Evolutionary conservation across 2,113 vertebrate genomes (phyloP), one percentile per base, ranked within the genome.

Genomic region (Rhinopomastus cyanomelas): DNA sequence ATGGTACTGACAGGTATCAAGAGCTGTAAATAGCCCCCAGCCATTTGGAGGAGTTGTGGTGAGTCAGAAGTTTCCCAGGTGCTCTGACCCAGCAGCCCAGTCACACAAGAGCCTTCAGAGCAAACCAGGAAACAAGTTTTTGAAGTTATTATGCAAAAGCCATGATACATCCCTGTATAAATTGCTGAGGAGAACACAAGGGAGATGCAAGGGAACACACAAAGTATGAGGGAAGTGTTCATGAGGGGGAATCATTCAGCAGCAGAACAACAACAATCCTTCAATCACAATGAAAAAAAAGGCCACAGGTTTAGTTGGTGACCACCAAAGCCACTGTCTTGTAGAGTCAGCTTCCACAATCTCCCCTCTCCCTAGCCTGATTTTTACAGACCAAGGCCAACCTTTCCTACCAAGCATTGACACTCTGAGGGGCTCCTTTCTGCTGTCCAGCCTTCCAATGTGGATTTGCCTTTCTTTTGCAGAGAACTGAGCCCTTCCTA

Each of bases 191-290:
- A 69, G 73, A 91, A 82, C 4, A 4, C 39, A 87, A 85, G 32
- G 39, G 56, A 91, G 60, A 87, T 82, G 79, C 30, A 52, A 7
- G 9, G 46, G 52, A 85, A 62, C 44, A 93, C 12, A 46, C 20
- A 61, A 87, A 90, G 71, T 39, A 81, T 65, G 62, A 87, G 60
- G 81, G 76, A 91, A 56, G 53, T 76, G 72, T 39, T 88, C 81
- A 76, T 29, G 66, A 78, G 36, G 92, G 46, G 62, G 87, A 90
- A 90, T 90, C 87, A 57, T 73, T 87, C 55, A n/a, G 59, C 4
- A 5, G n/a, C 2, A 3, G 59, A 59, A 57, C 48, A 88, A 71
- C 21, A 62, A 90, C 57, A 83, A 85, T 76, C 81, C 67, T 73
- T 79, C 29, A 78, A 79, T 20, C 72, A 53, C 64, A 36, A 72